Base-by-base conservation (phyloP, 2,113 vertebrate genomes). In the Pomatorhinus ruficollis region DNA sequence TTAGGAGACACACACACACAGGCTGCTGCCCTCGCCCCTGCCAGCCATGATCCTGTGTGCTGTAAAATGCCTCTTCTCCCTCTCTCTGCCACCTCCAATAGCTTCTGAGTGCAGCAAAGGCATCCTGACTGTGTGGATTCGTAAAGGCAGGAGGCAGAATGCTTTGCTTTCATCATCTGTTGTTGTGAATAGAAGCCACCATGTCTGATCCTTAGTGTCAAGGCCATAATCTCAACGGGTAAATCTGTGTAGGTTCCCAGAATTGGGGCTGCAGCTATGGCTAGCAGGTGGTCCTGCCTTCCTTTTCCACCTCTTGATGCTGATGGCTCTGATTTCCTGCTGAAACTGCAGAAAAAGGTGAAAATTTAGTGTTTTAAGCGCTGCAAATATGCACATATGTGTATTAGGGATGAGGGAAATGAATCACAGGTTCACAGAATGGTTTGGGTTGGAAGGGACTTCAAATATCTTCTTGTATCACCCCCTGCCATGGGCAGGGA, bases 351-450 rank as follows among this genome's bases (percentile, higher is more conserved):
- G 69, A 3, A 44, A 64, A 87, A 50, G 15, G 30, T 61, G 21
- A 33, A 74, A 17, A 53, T 44, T 20, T 19, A 14, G 11, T 9
- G 6, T 33, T 88, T 69, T 53, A n/a, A 56, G 9, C 24, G 4
- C 42, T 39, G 16, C 8, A 15, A 5, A 15, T 6, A 5, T 4
- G 15, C 42, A 24, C 2, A 4, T 18, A 8, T 4, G 2, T 6
- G 0, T 33, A 1, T 9, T 15, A 54, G 33, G n/a, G 39, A 30
- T 54, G 21, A 15, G 6, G 28, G 19, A 70, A 80, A 33, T 49
- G 7, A 77, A 33, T 49, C 17, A 56, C 2, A 13, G 17, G 19
- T 16, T 42, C 30, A 33, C 10, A 49, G 10, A 44, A 33, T 42
- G 31, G 22, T 77, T 77, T 63, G 49, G 12, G 27, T 28, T 56